These are phyloP conservation scores for Agrochola litura DNA, from an alignment of 2,888 invertebrate species.

Conservation along the genomic window DNA sequence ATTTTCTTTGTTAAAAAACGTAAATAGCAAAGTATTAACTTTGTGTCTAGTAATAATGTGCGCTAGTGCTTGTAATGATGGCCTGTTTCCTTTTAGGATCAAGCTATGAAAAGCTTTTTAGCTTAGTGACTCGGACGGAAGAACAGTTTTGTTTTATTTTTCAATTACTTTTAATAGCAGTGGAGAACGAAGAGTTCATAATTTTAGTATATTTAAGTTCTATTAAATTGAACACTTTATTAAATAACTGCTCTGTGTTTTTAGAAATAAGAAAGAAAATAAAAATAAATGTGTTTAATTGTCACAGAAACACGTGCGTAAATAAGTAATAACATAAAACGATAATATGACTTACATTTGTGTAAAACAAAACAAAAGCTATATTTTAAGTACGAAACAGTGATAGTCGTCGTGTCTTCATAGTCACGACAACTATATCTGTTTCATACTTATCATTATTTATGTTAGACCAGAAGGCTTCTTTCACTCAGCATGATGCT, in stretches of 20 bases:
- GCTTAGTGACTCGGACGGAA: conserved; percentile 9
- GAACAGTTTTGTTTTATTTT: conserved; percentile 27
- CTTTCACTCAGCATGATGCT: not conserved
- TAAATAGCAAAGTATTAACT: not conserved
- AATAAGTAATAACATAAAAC: not conserved
- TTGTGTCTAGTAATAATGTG: conserved; percentile 17
- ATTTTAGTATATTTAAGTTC: conserved; percentile 1
- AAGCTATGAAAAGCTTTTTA: conserved; percentile 30
- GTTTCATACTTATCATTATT: no score
- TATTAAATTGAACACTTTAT: no score
- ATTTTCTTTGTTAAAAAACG: not conserved
- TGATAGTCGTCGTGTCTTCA: not conserved
- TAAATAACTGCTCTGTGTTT: not conserved
- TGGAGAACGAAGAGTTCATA: conserved; percentile 2
- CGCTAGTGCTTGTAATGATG: conserved; percentile 25
- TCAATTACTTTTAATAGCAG: conserved; percentile 11
- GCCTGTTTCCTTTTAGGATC: conserved; percentile 32
- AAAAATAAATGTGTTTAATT: not conserved
- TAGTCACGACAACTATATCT: no score
- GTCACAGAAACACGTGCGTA: not conserved
- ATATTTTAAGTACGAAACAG: not conserved
- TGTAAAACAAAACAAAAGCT: not conserved
- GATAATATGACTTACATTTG: no score
- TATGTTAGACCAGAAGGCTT: not conserved
- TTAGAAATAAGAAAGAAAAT: not conserved